Base-by-base conservation (phyloP, 2,888 invertebrate species). In the Ypsolopha sequella region DNA sequence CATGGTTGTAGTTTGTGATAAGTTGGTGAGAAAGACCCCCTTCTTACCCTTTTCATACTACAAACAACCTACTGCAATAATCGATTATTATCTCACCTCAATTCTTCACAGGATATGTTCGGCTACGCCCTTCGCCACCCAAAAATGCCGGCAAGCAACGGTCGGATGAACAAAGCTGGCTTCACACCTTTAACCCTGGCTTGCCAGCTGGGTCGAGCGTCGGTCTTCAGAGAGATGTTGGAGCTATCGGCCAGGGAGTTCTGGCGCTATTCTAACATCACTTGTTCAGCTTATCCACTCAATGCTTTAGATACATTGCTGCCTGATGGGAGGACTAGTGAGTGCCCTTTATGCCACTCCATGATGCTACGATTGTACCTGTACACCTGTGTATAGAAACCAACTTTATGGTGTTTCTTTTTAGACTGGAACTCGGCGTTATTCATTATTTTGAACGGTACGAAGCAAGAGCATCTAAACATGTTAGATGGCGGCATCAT, bases 401-500 rank as follows among this genome's bases (percentile, higher is more conserved):
- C 4, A 24, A 24, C 24, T 24, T 24, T 4, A 24, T 24, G 4
- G 24, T 24, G 6, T 45, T 47, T 47, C 4, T n/a, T 77, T 82
- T 10, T 70, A 98, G 99, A 99, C 86, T 98, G 98, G 96, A 98
- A 98, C 76, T 99, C 99, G 0, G 99, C 99, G 0, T 86, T 99
- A 51, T 98, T 98, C 80, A 98, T 98, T 58, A 98, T 99, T 65
- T 88, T 99, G 55, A 98, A 98, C 71, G 99, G 99, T 52, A 97
- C 96, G 8, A 98, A 98, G 70, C 95, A 97, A 66, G 98, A 97
- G 66, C 99, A 99, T 89, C 89, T 99, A 70, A 97, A 99, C 73
- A 99, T 99, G 98, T 88, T 99, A 65, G 98, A 98, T 70, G 98
- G 98, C 48, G 99, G 99, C 36, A 99, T 99, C 52, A 98, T 99